phyloP scores from a whole-genome alignment of 2,888 invertebrate species.

The Carterocephalus palaemon region DNA sequence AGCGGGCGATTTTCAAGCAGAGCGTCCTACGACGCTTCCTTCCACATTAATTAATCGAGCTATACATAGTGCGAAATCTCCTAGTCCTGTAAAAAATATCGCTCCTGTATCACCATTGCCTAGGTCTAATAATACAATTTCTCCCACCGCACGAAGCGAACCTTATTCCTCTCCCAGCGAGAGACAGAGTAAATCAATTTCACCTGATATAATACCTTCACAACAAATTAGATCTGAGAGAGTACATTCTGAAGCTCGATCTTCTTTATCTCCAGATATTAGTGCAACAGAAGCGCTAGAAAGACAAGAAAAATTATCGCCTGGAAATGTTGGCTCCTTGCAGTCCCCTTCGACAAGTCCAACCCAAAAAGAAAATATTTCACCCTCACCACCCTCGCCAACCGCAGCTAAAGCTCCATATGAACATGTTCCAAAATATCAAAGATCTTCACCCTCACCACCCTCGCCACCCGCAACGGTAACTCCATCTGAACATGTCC shows the following conservation, averaged over 20 bases:
- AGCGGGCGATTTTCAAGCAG: conserved; percentile 76
- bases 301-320: conserved; percentile 27
- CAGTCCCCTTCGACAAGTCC: conserved; percentile 28
- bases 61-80: conserved; percentile 58
- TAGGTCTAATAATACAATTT: conserved; percentile 47
- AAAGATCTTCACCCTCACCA: conserved; percentile 31
- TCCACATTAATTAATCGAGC: conserved; percentile 59
- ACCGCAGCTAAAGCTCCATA: conserved; percentile 41
- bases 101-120: conserved; percentile 52
- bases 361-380: conserved; percentile 48
- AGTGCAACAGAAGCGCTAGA: conserved; percentile 34
- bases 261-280: conserved; percentile 47
- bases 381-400: conserved; percentile 41
- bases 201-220: conserved; percentile 43
- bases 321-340: conserved; percentile 26
- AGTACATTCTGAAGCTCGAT: conserved; percentile 43
- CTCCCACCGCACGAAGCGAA: conserved; percentile 52
- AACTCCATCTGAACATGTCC: conserved; percentile 31
- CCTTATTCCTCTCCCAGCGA: conserved; percentile 43
- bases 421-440: conserved; percentile 26
- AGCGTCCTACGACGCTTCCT: conserved; percentile 67
- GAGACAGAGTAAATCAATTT: conserved; percentile 50
- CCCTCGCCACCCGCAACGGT: conserved; percentile 41
- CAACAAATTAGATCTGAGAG: conserved; percentile 43
- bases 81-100: conserved; percentile 67